Conservation (phyloP, 1,140 invertebrate species). For the Drosophila santomea region DNA sequence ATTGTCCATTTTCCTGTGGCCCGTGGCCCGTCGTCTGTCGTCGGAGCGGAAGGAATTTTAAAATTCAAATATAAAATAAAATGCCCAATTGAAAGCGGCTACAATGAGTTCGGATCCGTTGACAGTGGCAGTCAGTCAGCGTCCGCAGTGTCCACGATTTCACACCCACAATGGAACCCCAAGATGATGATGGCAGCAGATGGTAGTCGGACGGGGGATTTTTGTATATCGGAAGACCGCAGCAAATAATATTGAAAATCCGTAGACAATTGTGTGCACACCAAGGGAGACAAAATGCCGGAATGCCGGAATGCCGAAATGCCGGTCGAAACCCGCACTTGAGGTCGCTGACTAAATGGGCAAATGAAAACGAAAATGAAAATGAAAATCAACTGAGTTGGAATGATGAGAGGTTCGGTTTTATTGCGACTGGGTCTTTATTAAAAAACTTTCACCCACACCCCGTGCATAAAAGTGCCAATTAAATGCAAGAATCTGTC, state of each 20-base stretch:
- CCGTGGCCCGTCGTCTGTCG: conserved; percentile 48
- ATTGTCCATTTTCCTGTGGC: conserved; percentile 84
- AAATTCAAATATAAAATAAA: conserved; percentile 85
- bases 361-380: conserved; percentile 71
- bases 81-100: conserved; percentile 81
- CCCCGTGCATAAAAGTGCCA: conserved; percentile 44
- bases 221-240: conserved; percentile 64
- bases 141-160: conserved; percentile 45
- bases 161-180: conserved; percentile 60
- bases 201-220: conserved; percentile 16
- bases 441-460: conserved; percentile 66
- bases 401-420: conserved; percentile 60
- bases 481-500: conserved; percentile 58
- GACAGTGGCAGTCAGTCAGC: conserved; percentile 45
- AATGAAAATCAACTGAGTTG: conserved; percentile 77
- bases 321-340: conserved; percentile 63
- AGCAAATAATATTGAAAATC: conserved; percentile 82
- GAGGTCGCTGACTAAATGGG: conserved; percentile 66
- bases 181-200: conserved; percentile 57
- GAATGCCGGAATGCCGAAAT: conserved; percentile 47
- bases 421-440: conserved; percentile 55
- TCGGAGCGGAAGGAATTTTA: conserved; percentile 83
- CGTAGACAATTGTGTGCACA: conserved; percentile 78
- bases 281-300: conserved; percentile 40
- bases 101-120: conserved; percentile 63